These are phyloP conservation scores for Barypeithes pellucidus DNA, from an alignment of 2,888 invertebrate genomes.

Conservation along the genomic window DNA sequence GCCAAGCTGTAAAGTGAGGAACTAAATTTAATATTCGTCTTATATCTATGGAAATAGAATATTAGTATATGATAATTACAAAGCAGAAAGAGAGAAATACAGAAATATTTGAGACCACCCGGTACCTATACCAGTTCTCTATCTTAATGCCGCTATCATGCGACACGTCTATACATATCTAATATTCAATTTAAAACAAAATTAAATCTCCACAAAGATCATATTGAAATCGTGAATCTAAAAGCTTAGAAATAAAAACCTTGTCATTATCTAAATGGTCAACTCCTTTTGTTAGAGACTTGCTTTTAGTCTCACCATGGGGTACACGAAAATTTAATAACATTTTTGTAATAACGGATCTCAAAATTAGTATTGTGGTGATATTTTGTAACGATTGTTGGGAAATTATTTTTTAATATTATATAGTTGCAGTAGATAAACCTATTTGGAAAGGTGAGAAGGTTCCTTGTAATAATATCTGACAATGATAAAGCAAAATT, in stretches of 20 bases:
- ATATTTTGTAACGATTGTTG: slow-evolving; percentile 29
- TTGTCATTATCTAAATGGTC: slow-evolving; percentile 43
- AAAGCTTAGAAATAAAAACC: slow-evolving; percentile 44
- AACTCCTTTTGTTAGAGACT: slow-evolving; percentile 40
- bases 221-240: slow-evolving; percentile 42
- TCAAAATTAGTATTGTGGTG: slow-evolving; percentile 8
- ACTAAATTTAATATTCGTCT: too few species aligned
- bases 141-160: slow-evolving; percentile 14
- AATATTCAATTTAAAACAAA: slow-evolving; percentile 39
- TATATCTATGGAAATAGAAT: too few species aligned
- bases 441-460: not conserved
- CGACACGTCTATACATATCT: slow-evolving; percentile 18
- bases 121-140: not conserved
- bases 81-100: too few species aligned
- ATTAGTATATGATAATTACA: too few species aligned
- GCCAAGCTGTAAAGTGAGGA: too few species aligned
- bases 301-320: slow-evolving; percentile 33
- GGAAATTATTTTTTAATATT: slow-evolving; percentile 19
- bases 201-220: slow-evolving; percentile 37
- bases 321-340: slow-evolving; percentile 41
- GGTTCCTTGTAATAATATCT: not conserved
- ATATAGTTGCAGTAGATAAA: slow-evolving; percentile 3
- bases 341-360: slow-evolving; percentile 36
- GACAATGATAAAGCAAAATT: not conserved
- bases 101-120: slow-evolving; percentile 4